Percentiles rank a stretch among this genome's conserved stretches.
Conservation (phyloP, 2,888 invertebrate genomes). For the Mimachlamys varia region DNA sequence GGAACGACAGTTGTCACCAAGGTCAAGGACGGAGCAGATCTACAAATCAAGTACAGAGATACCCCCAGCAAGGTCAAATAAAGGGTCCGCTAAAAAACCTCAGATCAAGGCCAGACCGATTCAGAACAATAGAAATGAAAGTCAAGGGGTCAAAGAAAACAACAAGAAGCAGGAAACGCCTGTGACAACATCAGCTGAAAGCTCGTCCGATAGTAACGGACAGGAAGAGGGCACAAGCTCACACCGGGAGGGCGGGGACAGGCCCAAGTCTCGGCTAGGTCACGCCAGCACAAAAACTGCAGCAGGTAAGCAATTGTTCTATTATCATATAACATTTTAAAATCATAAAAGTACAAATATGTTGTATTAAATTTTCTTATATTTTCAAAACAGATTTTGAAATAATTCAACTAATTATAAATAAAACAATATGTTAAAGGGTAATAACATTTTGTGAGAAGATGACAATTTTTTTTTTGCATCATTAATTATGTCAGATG, state of each 20-base stretch:
- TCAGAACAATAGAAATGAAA: neutral
- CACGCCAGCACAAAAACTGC: conserved; percentile 43
- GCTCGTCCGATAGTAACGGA: conserved; percentile 39
- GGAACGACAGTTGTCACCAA: conserved; percentile 42
- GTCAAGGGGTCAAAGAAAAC: neutral
- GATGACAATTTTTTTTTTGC: no score
- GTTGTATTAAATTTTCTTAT: no score
- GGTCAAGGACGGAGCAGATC: conserved; percentile 49
- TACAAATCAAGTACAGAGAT: conserved; percentile 47
- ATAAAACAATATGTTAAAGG: no score
- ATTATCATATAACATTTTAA: no score
- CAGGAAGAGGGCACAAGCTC: neutral
- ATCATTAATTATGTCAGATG: no score
- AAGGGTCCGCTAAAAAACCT: conserved; percentile 39
- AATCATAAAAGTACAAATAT: no score
- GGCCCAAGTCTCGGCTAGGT: conserved; percentile 64
- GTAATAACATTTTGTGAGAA: no score
- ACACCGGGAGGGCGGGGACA: conserved; percentile 61
- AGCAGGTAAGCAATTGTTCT: neutral
- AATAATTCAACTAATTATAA: no score
- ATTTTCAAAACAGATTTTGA: no score
- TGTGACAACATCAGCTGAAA: neutral
- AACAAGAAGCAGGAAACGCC: neutral
- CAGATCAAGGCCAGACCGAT: conserved; percentile 37
- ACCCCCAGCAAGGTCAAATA: conserved; percentile 42